Evolutionary conservation across 2,888 invertebrate genomes (phyloP).

Genomic region (Amaurobius ferox): DNA sequence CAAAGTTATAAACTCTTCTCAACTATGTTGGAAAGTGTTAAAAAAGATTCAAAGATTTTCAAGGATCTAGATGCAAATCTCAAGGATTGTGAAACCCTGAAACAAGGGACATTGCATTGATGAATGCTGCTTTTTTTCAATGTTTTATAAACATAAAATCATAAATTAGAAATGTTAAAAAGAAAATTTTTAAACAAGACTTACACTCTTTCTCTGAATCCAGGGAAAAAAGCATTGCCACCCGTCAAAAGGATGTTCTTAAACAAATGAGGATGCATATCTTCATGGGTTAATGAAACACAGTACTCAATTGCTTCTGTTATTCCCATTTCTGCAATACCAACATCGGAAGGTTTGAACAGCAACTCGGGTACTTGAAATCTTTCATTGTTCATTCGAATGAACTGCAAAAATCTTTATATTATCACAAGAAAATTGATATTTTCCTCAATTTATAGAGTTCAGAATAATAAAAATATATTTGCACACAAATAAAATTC

Average conservation of each 20-base stretch:
- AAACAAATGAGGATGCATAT: conserved; percentile 85
- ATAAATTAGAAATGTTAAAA: too few species aligned
- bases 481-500: too few species aligned
- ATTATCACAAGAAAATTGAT: not conserved
- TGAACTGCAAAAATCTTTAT: conserved; percentile 78
- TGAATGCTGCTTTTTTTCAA: too few species aligned
- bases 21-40: too few species aligned
- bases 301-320: conserved; percentile 90
- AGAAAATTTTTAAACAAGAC: too few species aligned
- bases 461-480: not conserved
- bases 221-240: conserved; percentile 87
- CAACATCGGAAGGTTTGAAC: conserved; percentile 96
- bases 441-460: not conserved
- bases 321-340: conserved; percentile 93
- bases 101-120: too few species aligned
- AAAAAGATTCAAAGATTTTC: too few species aligned
- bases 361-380: conserved; percentile 96
- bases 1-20: too few species aligned
- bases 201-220: conserved; percentile 87
- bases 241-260: conserved; percentile 82
- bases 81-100: too few species aligned
- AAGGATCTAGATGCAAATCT: too few species aligned
- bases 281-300: conserved; percentile 85
- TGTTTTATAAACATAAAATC: too few species aligned
- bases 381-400: conserved; percentile 93